Percentiles rank a stretch among this genome's conserved stretches.
Conservation (phyloP, 2,888 invertebrate genomes). For the Alsophila aescularia region DNA sequence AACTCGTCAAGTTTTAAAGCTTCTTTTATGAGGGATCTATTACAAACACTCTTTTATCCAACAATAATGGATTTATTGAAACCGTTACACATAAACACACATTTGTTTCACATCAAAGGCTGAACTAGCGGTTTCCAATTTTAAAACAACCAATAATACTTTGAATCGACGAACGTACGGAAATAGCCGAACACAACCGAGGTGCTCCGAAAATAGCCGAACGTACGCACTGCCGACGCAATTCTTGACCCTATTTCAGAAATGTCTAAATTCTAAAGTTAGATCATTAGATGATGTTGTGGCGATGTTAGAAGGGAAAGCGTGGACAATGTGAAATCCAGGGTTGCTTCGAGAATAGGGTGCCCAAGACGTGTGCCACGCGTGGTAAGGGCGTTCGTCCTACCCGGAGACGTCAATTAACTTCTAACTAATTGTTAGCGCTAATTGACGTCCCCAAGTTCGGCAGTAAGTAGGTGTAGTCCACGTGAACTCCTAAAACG, state of each 20-base stretch:
- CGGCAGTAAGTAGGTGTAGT: too few relatives aligned
- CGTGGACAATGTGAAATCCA: neutral
- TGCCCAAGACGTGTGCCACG: too few relatives aligned
- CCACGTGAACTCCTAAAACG: too few relatives aligned
- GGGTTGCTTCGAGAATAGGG: neutral
- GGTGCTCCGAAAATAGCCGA: slow-evolving; percentile 66
- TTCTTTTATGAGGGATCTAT: slow-evolving; percentile 7
- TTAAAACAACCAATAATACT: too few relatives aligned
- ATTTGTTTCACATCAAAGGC: slow-evolving; percentile 75
- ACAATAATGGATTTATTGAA: slow-evolving; percentile 33
- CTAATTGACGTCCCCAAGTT: too few relatives aligned
- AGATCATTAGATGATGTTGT: slow-evolving; percentile 19
- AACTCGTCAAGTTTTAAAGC: slow-evolving; percentile 1
- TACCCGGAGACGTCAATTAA: too few relatives aligned
- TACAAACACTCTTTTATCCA: slow-evolving; percentile 16
- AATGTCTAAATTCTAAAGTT: slow-evolving; percentile 63
- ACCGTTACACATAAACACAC: slow-evolving; percentile 52
- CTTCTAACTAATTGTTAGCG: too few relatives aligned
- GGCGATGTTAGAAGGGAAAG: neutral
- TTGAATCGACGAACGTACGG: slow-evolving; percentile 53
- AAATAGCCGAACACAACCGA: slow-evolving; percentile 68
- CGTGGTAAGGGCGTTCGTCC: too few relatives aligned
- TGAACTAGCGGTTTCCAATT: slow-evolving; percentile 56
- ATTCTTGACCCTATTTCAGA: slow-evolving; percentile 81
- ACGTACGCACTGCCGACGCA: slow-evolving; percentile 68